phyloP scores from a whole-genome alignment of 1,140 invertebrate genomes.

The Heliothis virescens region DNA sequence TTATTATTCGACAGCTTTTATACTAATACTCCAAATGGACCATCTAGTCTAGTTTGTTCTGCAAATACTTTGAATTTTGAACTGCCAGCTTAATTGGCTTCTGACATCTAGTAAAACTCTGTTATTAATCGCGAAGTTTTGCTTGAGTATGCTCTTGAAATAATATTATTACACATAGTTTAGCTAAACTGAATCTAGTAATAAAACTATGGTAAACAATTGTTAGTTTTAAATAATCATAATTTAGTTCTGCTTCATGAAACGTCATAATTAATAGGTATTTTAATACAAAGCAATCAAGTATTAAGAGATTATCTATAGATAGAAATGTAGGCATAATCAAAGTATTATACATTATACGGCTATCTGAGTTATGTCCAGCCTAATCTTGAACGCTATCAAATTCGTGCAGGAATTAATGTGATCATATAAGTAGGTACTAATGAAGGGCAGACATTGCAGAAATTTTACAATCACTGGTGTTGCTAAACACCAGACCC shows the following conservation, averaged over 20 bases:
- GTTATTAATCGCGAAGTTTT: neutral
- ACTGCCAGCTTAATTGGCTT: conserved; percentile 6
- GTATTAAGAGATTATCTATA: too few species aligned
- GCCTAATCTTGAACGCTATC: too few species aligned
- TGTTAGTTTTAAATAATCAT: neutral
- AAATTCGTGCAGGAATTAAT: too few species aligned
- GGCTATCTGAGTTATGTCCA: too few species aligned
- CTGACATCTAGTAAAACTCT: neutral
- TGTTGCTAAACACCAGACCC: too few species aligned
- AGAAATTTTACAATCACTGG: too few species aligned
- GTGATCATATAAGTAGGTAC: too few species aligned
- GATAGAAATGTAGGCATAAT: neutral
- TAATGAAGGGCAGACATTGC: too few species aligned
- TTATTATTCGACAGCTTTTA: neutral
- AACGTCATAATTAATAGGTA: too few species aligned
- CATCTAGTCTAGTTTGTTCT: neutral
- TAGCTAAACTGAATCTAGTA: neutral
- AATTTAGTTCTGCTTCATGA: too few species aligned
- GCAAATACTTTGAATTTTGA: neutral
- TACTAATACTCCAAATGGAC: neutral
- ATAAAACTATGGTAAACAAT: neutral
- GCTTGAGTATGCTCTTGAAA: neutral
- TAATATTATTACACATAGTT: neutral
- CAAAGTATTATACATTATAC: neutral
- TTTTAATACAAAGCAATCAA: too few species aligned